phyloP scores from a whole-genome alignment of 2,113 vertebrate genomes.

The Pantherophis guttatus region DNA sequence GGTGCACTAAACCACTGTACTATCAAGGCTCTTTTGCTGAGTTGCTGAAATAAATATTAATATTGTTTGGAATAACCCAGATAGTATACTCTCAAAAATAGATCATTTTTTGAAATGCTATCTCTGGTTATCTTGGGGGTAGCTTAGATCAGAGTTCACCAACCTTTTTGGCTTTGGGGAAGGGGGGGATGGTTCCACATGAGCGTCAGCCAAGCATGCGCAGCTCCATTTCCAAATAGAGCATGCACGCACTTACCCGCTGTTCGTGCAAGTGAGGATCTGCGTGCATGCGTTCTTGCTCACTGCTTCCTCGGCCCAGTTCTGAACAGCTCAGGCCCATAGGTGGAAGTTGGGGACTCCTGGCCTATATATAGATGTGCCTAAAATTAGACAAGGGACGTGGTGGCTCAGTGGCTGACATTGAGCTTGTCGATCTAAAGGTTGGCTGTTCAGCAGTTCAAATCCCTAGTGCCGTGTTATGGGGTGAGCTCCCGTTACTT shows the following conservation, averaged over 20 bases:
- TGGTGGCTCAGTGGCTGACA: too few species aligned
- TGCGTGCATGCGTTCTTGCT: not conserved
- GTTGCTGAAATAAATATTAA: not conserved
- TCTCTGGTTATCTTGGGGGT: not conserved
- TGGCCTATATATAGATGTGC: not conserved
- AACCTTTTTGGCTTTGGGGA: not conserved
- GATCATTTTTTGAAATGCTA: not conserved
- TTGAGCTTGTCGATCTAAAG: too few species aligned
- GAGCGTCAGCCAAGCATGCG: accelerated
- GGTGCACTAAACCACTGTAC: too few species aligned
- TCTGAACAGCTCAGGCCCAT: not conserved
- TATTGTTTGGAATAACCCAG: not conserved
- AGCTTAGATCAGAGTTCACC: not conserved
- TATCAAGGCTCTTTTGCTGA: not conserved
- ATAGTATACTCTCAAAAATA: not conserved
- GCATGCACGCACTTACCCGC: accelerated
- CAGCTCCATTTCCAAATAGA: not conserved
- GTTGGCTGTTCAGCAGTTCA: too few species aligned
- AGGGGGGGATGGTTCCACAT: not conserved
- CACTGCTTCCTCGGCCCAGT: not conserved
- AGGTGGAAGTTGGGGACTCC: not conserved
- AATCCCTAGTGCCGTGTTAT: too few species aligned
- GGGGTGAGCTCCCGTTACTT: too few species aligned
- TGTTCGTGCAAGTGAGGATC: not conserved
- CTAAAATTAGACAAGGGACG: too few species aligned